Evolutionary conservation across 2,888 invertebrate genomes (phyloP), one percentile per base, ranked within the genome.

Genomic region (Theodoxus fluviatilis): DNA sequence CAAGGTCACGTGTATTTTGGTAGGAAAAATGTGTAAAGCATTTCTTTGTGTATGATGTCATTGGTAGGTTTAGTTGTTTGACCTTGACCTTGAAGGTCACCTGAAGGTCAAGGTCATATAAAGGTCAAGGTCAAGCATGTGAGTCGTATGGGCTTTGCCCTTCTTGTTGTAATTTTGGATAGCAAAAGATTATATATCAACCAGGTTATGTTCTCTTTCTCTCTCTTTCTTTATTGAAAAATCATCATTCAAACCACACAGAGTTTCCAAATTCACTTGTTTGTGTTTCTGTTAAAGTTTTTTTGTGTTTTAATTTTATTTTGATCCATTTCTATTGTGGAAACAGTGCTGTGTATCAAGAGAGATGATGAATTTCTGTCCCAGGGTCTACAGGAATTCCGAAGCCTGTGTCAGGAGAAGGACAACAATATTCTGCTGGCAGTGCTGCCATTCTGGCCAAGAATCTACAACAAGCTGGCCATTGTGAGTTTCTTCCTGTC

Each of bases 311-410:
- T 57, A 0, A 43, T 66, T 37, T 18, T 66, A 9, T 31, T 18
- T 15, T 64, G 33, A 18, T 64, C 25, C 28, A 40, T 67, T 49
- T 35, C 31, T 33, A 28, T 59, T n/a, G 47, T 18, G 18, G 33
- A 37, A 22, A n/a, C n/a, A 18, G n/a, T 38, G 15, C 31, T n/a
- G 33, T 7, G 18, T 64, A 31, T 22, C 6, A 28, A 28, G n/a
- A 3, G n/a, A 64, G n/a, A 47, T 66, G 15, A 47, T 66, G 22
- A 47, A 2, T 28, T 52, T 47, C 22, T 71, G 74, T 78, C 84
- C 0, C 83, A 94, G 94, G 94, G 94, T 1, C 86, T 94, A 25
- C 92, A 93, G 88, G 96, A 96, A 87, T 91, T 96, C 81, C 89
- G 90, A 37, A 91, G 91, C 22, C 85, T 94, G 15, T 91, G 94